Base-by-base conservation (phyloP, 2,797 vertebrate genomes). In the Aplochiton taeniatus region DNA sequence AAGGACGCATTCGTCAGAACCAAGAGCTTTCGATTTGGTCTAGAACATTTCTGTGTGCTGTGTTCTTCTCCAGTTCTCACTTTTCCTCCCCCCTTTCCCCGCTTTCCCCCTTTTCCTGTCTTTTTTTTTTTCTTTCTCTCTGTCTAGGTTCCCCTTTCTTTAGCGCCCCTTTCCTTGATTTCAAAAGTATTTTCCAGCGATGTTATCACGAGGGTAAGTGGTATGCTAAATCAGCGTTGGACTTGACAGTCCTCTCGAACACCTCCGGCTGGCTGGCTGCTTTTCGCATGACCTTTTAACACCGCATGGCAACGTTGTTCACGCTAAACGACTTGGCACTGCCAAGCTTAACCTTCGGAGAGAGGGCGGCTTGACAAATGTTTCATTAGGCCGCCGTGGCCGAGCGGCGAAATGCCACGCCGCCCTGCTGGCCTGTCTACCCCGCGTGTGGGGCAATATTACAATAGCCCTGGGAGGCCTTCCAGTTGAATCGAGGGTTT, bases 201-300 rank as follows among this genome's bases (percentile, higher is more conserved):
- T 86, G 80, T 82, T 83, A 59, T 71, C 88, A 80, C 42, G 90
- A 91, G 74, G 89, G 89, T 93, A 89, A 90, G 88, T 89, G 68
- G 69, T 13, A 44, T 68, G 13, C 61, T 16, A 69, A 8, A 44
- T 59, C 50, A 18, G 53, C 8, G 49, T 66, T 56, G 62, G 12
- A 19, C 13, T 10, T 63, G 62, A 54, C 47, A 56, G 14, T 56
- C 63, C 42, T 43, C 13, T 55, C 72, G 70, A 68, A 69, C 63
- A 52, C 20, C 41, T 44, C 57, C 4, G 20, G 16, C 14, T 47
- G 10, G 59, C 61, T 18, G 58, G 45, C 14, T 41, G 48, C 11
- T 80, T 68, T 72, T 66, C 42, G 55, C 69, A 12, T 82, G 86
- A 87, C 87, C 84, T 88, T 89, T 83, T 65, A 66, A 63, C 51